phyloP scores from a whole-genome alignment of 2,797 vertebrate species.

The Acrossocheilus fasciatus region DNA sequence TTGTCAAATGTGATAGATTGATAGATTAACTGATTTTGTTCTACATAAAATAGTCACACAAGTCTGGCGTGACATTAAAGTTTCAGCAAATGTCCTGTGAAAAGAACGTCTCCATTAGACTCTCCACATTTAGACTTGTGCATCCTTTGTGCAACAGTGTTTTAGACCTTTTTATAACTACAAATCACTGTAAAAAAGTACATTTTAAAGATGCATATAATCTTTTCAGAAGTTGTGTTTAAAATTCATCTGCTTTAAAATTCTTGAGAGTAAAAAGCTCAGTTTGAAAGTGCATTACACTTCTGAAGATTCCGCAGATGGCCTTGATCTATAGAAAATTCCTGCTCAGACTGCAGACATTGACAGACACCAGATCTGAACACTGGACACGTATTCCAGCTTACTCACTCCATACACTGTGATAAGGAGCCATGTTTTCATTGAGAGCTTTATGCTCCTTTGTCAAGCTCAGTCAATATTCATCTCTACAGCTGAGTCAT shows the following conservation, averaged over 20 bases:
- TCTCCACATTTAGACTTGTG: no score
- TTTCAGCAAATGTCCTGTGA: neutral
- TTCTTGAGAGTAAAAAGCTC: neutral
- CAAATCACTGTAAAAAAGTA: neutral
- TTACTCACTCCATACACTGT: neutral
- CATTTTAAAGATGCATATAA: neutral
- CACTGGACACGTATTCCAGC: neutral
- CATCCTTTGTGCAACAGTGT: no score
- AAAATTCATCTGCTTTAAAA: neutral
- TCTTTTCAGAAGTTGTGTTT: neutral
- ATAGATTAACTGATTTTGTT: neutral
- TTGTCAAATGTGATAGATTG: neutral
- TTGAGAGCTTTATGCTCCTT: neutral
- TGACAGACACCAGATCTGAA: slow-evolving; percentile 14
- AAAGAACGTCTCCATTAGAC: no score
- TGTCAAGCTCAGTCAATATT: slow-evolving; percentile 16
- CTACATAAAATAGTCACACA: neutral
- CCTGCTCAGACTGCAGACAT: neutral
- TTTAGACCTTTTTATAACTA: neutral
- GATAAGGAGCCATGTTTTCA: slow-evolving; percentile 31
- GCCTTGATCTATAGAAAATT: neutral
- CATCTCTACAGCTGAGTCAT: slow-evolving; percentile 22
- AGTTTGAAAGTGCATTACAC: neutral
- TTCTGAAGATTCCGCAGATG: neutral
- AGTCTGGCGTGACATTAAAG: neutral